Evolutionary conservation across 2,797 vertebrate species (phyloP).

Genomic region (Sternarchorhynchus goeldii): DNA sequence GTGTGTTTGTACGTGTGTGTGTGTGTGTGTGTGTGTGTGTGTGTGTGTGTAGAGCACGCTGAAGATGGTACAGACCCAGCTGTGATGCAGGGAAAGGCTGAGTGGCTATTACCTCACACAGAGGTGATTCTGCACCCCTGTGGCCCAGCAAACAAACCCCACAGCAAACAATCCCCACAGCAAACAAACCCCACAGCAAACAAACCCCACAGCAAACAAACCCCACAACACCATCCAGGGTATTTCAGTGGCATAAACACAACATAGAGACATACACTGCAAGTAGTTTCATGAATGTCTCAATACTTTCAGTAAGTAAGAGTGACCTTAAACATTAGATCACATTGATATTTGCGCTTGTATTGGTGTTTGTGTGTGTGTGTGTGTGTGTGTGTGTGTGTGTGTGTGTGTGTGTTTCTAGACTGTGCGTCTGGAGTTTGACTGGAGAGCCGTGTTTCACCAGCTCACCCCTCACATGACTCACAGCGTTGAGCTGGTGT

Average conservation of each 20-base stretch:
- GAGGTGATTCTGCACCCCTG: conserved; percentile 65
- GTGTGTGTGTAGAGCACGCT: conserved; percentile 70
- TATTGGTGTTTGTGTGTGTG: neutral
- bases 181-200: too few species aligned
- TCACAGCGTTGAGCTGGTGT: conserved; percentile 81
- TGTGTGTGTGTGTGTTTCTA: conserved; percentile 55
- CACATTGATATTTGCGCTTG: conserved; percentile 1
- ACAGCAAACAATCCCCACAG: too few species aligned
- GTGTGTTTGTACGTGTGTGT: conserved; percentile 11
- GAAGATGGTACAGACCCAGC: conserved; percentile 59
- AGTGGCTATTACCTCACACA: conserved; percentile 55
- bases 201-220: too few species aligned
- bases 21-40: neutral
- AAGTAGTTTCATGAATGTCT: neutral
- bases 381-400: conserved; percentile 19
- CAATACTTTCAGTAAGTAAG: neutral
- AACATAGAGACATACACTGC: neutral
- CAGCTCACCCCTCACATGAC: conserved; percentile 82
- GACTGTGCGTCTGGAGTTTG: conserved; percentile 80
- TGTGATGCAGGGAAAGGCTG: conserved; percentile 57
- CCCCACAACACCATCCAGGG: too few species aligned
- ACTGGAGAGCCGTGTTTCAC: conserved; percentile 87
- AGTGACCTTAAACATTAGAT: conserved; percentile 3
- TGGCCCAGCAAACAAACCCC: neutral
- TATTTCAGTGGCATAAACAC: neutral